A percentile compares a stretch with the other conserved stretches of the same genome.
These are phyloP conservation scores for Xiphorhynchus elegans DNA, from an alignment of 2,113 vertebrate genomes.

Conservation along the genomic window DNA sequence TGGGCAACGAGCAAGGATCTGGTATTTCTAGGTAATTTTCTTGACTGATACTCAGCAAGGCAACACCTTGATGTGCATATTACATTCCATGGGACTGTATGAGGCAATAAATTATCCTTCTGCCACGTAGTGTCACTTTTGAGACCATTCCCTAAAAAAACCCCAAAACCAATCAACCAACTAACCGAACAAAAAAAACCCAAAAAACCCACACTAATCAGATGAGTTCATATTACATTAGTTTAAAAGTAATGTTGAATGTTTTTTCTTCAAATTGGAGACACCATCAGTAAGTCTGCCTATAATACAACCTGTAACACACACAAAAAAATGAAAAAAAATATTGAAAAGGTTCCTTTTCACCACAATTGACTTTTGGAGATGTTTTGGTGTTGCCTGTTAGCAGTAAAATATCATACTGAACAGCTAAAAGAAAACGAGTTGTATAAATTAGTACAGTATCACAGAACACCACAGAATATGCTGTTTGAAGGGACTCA, in stretches of 20 bases:
- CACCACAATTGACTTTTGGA: not conserved
- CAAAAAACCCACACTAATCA: not conserved
- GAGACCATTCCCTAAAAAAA: not conserved
- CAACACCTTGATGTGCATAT: not conserved
- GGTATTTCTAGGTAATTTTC: not conserved
- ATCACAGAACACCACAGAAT: not conserved
- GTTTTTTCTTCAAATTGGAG: not conserved
- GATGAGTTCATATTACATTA: not conserved
- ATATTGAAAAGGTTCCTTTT: not conserved
- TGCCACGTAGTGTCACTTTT: not conserved
- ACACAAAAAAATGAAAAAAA: not conserved
- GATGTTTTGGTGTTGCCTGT: not conserved
- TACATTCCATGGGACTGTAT: not conserved
- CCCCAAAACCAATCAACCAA: no score
- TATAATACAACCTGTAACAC: not conserved
- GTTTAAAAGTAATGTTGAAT: not conserved
- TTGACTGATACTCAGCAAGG: not conserved
- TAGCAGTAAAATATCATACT: not conserved
- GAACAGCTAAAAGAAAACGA: not conserved
- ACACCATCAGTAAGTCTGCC: not conserved
- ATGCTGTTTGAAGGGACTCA: not conserved
- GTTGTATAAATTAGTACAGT: not conserved
- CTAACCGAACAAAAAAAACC: no score
- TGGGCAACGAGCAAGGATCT: not conserved
- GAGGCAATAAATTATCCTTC: not conserved